Conservation (phyloP, 64 coral and sea anemone genomes). For the Trachythela sp. region DNA sequence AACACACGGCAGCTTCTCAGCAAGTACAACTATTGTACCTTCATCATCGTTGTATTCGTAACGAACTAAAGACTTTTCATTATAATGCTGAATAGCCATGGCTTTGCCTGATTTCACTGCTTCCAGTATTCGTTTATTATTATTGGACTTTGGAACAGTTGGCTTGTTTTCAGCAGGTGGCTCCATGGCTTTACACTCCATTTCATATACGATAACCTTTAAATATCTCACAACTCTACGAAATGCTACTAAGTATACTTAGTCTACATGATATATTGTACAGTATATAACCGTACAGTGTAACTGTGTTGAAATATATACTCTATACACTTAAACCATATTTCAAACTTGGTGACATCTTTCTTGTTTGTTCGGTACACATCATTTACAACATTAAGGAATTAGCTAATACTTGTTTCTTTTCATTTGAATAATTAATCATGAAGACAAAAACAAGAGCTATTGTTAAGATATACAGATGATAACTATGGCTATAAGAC, state of each 20-base stretch:
- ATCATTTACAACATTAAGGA: background rate
- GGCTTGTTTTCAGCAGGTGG: background rate
- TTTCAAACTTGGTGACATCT: background rate
- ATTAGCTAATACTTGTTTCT: background rate
- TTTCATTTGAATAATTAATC: background rate
- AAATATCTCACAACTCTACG: background rate
- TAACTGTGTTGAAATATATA: background rate
- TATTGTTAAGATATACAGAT: background rate
- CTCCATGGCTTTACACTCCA: constrained; percentile 2
- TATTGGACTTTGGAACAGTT: background rate
- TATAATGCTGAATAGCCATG: background rate
- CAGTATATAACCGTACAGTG: background rate
- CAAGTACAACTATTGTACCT: background rate
- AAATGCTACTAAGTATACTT: background rate
- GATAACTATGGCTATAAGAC: too few species aligned
- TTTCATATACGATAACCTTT: background rate
- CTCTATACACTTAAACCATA: background rate
- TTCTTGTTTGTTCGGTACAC: background rate
- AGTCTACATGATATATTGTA: background rate
- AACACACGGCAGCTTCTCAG: background rate
- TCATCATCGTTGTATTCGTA: constrained; percentile 2
- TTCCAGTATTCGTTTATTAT: background rate
- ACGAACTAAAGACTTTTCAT: background rate
- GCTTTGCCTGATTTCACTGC: background rate
- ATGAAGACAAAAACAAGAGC: background rate